Evolutionary conservation across 2,888 invertebrate genomes (phyloP).

Genomic region (Cylindroiulus punctatus): DNA sequence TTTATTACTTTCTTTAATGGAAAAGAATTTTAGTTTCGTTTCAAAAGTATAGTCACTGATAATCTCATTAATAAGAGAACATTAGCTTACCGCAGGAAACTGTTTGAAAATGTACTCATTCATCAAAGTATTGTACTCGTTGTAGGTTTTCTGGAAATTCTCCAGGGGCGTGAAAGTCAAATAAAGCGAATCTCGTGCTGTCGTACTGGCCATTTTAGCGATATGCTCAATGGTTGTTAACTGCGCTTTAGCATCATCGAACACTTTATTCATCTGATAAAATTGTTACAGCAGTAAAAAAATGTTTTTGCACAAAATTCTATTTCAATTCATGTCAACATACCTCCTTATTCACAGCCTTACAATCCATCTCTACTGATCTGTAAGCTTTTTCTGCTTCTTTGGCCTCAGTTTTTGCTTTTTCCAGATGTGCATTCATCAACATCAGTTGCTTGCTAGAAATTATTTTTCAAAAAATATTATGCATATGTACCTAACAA

Average conservation of each 20-base stretch:
- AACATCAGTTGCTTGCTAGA: not conserved
- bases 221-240: not conserved
- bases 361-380: not conserved
- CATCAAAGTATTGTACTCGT: not conserved
- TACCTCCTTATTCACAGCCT: constrained; percentile 18
- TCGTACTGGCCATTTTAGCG: not conserved
- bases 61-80: too few relatives aligned
- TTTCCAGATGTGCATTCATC: not conserved
- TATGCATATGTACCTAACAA: too few relatives aligned
- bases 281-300: not conserved
- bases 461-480: not conserved
- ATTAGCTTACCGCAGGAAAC: not conserved
- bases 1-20: not conserved
- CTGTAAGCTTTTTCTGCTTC: not conserved
- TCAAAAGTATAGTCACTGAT: too few relatives aligned
- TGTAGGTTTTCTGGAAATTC: not conserved
- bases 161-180: not conserved
- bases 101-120: not conserved
- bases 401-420: not conserved
- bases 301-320: not conserved
- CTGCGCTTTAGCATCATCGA: not conserved
- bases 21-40: not conserved
- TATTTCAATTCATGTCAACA: not conserved
- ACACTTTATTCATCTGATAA: not conserved
- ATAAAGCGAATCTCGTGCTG: not conserved